These are phyloP conservation scores for Sparidentex hasta DNA, from an alignment of 2,797 vertebrate genomes.

Conservation along the genomic window DNA sequence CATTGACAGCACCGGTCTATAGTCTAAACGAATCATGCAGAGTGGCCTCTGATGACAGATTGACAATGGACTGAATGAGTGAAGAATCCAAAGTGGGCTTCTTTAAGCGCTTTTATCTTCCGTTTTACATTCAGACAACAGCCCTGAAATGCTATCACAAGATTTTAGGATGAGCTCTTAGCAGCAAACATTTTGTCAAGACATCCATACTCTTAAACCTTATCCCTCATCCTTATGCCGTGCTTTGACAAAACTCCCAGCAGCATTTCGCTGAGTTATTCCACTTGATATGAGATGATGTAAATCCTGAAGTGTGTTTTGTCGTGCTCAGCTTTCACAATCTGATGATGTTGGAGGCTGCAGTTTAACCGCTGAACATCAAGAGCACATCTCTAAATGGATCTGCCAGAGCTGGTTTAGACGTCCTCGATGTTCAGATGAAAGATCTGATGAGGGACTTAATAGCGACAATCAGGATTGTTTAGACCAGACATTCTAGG, in stretches of 20 bases:
- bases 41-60: conserved; percentile 39
- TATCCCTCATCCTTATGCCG: neutral
- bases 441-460: conserved; percentile 60
- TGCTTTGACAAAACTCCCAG: neutral
- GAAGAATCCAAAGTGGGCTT: neutral
- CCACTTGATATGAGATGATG: conserved; percentile 7
- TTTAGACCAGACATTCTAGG: conserved; percentile 59
- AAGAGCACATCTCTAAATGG: conserved; percentile 44
- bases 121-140: neutral
- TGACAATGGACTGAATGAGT: conserved; percentile 33
- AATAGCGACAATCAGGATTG: conserved; percentile 56
- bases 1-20: conserved; percentile 20
- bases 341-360: neutral
- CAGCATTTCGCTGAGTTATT: neutral
- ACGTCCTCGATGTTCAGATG: conserved; percentile 56
- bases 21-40: conserved; percentile 13
- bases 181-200: conserved; percentile 7
- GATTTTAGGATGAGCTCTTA: neutral
- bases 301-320: neutral
- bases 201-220: neutral
- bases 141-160: neutral
- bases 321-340: conserved; percentile 3
- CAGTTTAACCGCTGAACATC: conserved; percentile 27
- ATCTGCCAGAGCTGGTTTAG: conserved; percentile 33
- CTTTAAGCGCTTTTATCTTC: neutral